Conservation (phyloP, 2,113 vertebrate genomes). For the Zootoca vivipara region DNA sequence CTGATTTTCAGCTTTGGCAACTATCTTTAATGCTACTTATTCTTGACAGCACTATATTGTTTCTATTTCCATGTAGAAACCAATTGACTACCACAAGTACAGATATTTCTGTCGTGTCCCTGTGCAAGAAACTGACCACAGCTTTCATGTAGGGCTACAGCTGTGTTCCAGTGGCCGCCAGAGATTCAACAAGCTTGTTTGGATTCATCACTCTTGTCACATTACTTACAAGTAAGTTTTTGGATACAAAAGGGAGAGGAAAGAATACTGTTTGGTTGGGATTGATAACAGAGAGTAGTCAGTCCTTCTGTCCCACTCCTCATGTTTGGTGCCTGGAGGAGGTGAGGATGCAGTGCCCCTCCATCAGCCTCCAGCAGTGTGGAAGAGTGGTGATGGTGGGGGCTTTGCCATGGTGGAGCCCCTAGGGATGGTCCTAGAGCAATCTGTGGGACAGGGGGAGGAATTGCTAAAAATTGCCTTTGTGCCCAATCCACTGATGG, state of each 20-base stretch:
- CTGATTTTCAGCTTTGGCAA: not conserved
- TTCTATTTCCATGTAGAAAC: slow-evolving; percentile 79
- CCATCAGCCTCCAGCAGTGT: no score
- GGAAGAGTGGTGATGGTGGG: no score
- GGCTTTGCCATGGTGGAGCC: no score
- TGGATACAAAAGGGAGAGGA: not conserved
- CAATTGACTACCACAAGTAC: slow-evolving; percentile 88
- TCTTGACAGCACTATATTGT: slow-evolving; percentile 9
- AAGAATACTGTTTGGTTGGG: not conserved
- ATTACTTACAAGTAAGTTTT: slow-evolving; percentile 88
- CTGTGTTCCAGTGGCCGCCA: slow-evolving; percentile 92
- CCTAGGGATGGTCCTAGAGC: no score
- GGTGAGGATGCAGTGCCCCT: not conserved
- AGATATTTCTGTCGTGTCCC: slow-evolving; percentile 90
- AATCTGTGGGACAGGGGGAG: no score
- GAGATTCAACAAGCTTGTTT: slow-evolving; percentile 92
- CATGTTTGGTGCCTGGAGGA: not conserved
- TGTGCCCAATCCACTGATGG: no score
- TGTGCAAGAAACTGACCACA: slow-evolving; percentile 89
- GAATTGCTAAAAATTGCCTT: no score
- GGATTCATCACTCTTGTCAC: slow-evolving; percentile 98
- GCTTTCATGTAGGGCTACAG: slow-evolving; percentile 93
- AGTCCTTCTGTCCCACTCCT: not conserved
- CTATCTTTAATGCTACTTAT: rapidly evolving
- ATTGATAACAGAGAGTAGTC: not conserved